These are phyloP conservation scores for Alviniconcha strummeri DNA, from an alignment of 2,888 invertebrate genomes.

Conservation along the genomic window DNA sequence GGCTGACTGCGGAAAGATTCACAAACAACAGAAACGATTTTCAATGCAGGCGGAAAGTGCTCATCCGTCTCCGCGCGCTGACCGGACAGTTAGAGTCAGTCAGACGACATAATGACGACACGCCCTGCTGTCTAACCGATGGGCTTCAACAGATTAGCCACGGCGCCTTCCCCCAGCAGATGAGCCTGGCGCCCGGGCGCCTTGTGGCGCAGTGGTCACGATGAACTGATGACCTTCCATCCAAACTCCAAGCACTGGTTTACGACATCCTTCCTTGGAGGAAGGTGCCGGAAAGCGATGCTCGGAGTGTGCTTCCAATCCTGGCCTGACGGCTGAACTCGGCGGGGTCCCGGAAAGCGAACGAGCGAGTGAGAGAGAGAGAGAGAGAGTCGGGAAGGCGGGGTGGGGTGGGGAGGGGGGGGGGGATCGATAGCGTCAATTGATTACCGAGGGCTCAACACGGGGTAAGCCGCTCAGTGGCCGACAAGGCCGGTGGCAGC, in stretches of 20 bases:
- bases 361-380: not conserved
- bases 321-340: no score
- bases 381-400: not conserved
- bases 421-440: constrained; percentile 10
- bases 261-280: no score
- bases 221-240: constrained; percentile 8
- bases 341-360: not conserved
- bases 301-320: not conserved
- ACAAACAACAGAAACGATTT: no score
- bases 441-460: constrained; percentile 22
- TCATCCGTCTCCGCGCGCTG: no score
- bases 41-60: no score
- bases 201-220: not conserved
- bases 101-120: not conserved
- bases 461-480: not conserved
- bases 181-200: not conserved
- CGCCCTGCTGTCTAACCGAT: not conserved
- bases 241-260: not conserved
- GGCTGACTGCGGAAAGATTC: no score
- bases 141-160: not conserved
- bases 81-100: not conserved
- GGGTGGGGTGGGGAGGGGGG: not conserved
- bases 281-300: no score
- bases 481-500: constrained; percentile 3
- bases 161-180: not conserved